Evolutionary conservation across 2,797 vertebrate species (phyloP), one percentile per base, ranked within the genome.

Genomic region (Rachycentron canadum): DNA sequence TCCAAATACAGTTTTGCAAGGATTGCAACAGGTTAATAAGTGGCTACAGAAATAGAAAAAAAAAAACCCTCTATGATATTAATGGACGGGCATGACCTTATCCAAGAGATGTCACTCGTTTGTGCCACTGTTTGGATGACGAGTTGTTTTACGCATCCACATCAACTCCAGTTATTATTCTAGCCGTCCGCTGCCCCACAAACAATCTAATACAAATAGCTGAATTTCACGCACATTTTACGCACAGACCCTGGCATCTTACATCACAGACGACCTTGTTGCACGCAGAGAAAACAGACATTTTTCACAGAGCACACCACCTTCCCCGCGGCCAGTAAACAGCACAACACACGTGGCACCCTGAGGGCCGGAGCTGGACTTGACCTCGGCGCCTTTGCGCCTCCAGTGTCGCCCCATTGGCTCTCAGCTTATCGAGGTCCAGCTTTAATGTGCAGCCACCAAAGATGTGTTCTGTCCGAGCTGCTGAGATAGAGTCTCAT

Each of bases 391-490:
- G 69, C 88, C 71, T 79, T n/a, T 28, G 65, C 75, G 68, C 76
- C 64, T 76, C 76, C 61, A 23, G 59, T 4, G 13, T 65, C 67
- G 57, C 57, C 82, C 83, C 55, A 82, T 71, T 76, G 88, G 14
- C 84, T 91, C 86, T 91, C 90, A 84, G 87, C 87, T 91, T 87
- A 88, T 93, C 92, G 77, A 82, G 86, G 62, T 86, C 85, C 88
- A 87, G 84, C 83, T 94, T 88, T 88, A 90, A 91, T 91, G 82
- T 82, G 90, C 76, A 60, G 73, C 65, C 63, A 89, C 84, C 73
- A 78, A 85, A 85, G 84, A 82, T 85, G 86, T 77, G 84, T 92
- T 91, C 76, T 74, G 88, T 72, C 50, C 87, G 70, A 82, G 83
- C 84, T 63, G 79, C 82, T 79, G 91, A n/a, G 91, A 90, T 90